Percentiles rank a stretch among this genome's conserved stretches.
phyloP scores from a whole-genome alignment of 2,113 vertebrate species.

The Felis catus region DNA sequence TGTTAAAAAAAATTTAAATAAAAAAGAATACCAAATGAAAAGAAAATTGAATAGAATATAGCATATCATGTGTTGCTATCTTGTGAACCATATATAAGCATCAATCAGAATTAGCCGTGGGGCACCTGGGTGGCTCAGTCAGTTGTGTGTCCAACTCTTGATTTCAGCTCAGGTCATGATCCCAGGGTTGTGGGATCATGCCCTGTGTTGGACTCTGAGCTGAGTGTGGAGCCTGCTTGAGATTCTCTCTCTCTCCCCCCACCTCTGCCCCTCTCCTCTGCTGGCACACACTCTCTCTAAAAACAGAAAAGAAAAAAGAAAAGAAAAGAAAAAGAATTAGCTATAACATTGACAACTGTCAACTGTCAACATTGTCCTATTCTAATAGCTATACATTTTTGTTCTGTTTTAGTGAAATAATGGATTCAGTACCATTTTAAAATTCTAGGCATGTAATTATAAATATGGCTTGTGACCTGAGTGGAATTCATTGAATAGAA shows the following conservation, averaged over 20 bases:
- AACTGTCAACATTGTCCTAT: background rate
- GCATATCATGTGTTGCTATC: background rate
- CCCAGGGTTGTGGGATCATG: no score
- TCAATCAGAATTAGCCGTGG: background rate
- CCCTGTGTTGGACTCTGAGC: no score
- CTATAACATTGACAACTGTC: background rate
- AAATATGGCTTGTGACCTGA: background rate
- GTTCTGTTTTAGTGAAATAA: slow-evolving; percentile 35
- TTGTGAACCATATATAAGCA: background rate
- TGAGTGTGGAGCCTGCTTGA: no score
- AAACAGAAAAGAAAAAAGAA: no score
- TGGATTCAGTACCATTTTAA: background rate
- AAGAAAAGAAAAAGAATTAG: background rate
- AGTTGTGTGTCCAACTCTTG: no score
- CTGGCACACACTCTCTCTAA: no score
- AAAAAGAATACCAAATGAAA: background rate
- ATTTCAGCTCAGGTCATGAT: no score
- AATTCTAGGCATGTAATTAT: background rate
- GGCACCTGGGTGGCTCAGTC: no score
- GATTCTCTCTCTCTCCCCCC: no score
- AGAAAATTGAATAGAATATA: background rate
- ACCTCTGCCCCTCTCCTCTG: no score
- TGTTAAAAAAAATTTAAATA: no score
- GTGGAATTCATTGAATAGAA: background rate
- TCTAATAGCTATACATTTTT: slow-evolving; percentile 8